These are phyloP conservation scores for Sarcophaga variegata DNA, from an alignment of 2,888 invertebrate species.

Conservation along the genomic window DNA sequence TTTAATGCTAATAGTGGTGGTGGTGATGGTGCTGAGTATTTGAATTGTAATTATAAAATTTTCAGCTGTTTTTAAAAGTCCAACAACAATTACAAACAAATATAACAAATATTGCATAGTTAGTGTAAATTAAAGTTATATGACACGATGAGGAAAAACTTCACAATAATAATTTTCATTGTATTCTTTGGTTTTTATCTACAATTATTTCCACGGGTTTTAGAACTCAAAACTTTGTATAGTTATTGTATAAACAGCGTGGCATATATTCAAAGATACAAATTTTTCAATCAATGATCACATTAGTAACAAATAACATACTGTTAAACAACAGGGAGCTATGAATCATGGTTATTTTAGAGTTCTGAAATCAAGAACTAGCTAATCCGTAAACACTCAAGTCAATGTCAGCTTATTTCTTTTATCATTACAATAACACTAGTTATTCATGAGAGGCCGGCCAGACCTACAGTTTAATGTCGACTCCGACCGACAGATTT, in stretches of 20 bases:
- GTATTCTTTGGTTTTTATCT: conserved; percentile 33
- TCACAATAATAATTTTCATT: conserved; percentile 58
- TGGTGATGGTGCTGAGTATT: conserved; percentile 5
- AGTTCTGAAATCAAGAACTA: too few relatives aligned
- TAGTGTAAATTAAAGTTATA: conserved; percentile 46
- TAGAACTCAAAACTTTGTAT: background rate
- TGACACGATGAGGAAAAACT: conserved; percentile 43
- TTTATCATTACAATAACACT: too few relatives aligned
- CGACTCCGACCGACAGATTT: too few relatives aligned
- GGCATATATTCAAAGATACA: background rate
- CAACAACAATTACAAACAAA: conserved; percentile 17
- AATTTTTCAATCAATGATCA: background rate
- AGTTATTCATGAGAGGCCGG: too few relatives aligned
- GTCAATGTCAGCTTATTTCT: too few relatives aligned
- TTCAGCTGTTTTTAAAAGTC: conserved; percentile 61
- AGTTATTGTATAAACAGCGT: background rate
- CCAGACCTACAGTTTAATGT: too few relatives aligned
- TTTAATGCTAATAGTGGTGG: background rate
- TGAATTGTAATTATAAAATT: conserved; percentile 27
- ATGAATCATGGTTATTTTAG: too few relatives aligned
- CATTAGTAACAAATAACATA: background rate
- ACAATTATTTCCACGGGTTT: background rate
- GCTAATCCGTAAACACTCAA: too few relatives aligned
- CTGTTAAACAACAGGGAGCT: too few relatives aligned
- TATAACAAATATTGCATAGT: conserved; percentile 29